phyloP scores from a whole-genome alignment of 1,140 invertebrate genomes.

The Laodelphax striatellus region DNA sequence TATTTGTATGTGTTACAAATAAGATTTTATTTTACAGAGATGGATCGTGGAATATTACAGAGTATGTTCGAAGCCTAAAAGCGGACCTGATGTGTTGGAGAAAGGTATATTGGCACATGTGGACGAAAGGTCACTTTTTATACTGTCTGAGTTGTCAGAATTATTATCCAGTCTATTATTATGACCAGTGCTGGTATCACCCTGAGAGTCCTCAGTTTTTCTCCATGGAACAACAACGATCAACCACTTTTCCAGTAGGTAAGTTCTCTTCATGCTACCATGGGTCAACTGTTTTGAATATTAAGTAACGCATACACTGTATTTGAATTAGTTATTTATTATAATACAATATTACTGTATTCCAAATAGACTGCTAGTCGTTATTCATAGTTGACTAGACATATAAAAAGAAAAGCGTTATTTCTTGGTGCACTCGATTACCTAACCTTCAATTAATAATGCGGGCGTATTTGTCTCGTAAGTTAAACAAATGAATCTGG shows the following conservation, averaged over 20 bases:
- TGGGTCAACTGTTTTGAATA: no score
- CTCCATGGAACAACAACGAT: constrained; percentile 48
- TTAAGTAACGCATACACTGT: no score
- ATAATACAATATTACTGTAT: no score
- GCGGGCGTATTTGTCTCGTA: no score
- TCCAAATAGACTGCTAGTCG: no score
- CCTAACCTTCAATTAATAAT: no score
- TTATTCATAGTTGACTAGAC: no score
- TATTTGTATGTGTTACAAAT: no score
- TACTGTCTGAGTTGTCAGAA: constrained; percentile 60
- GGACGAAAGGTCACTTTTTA: constrained; percentile 76
- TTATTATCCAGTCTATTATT: constrained; percentile 61
- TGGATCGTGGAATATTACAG: constrained; percentile 66
- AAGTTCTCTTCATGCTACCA: constrained; percentile 1
- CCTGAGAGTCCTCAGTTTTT: constrained; percentile 63
- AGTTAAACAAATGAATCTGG: no score
- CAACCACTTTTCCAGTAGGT: constrained; percentile 49
- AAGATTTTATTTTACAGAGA: constrained; percentile 41
- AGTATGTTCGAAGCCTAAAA: constrained; percentile 63
- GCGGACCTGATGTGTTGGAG: constrained; percentile 73
- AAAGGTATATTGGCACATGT: constrained; percentile 84
- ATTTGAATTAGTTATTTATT: no score
- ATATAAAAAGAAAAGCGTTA: no score
- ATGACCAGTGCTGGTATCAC: constrained; percentile 54
- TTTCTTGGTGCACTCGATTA: no score